phyloP scores from a whole-genome alignment of 2,888 invertebrate species.

The Agonopterix subpropinquella region DNA sequence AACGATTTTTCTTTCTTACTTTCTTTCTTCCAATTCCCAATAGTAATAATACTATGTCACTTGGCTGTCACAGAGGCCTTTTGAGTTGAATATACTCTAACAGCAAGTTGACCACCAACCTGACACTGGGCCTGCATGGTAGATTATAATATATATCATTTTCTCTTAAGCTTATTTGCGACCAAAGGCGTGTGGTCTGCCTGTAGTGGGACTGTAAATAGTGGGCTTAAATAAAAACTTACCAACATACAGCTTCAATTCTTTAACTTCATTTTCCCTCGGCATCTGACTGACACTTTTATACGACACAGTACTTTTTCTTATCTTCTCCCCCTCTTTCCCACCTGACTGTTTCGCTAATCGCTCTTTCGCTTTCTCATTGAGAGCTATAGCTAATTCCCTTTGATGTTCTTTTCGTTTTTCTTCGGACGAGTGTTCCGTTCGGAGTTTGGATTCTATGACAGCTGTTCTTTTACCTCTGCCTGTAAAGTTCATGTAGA shows the following conservation, averaged over 20 bases:
- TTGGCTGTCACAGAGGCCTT: too few species aligned
- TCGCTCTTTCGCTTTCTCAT: constrained; percentile 94
- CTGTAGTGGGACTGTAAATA: too few species aligned
- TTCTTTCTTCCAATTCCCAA: too few species aligned
- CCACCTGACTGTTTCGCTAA: constrained; percentile 91
- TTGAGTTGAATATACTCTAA: too few species aligned
- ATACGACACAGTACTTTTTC: constrained; percentile 97
- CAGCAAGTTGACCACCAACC: too few species aligned
- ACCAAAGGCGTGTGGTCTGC: too few species aligned
- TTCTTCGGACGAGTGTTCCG: constrained; percentile 97
- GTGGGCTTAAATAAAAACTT: constrained; percentile 41
- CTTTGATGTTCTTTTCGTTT: constrained; percentile 98
- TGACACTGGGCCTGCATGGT: too few species aligned
- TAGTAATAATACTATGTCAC: too few species aligned
- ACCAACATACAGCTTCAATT: constrained; percentile 96
- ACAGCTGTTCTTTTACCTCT: constrained; percentile 92
- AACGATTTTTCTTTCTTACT: too few species aligned
- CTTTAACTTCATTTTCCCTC: constrained; percentile 92
- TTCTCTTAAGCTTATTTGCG: too few species aligned
- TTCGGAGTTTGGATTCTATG: constrained; percentile 93
- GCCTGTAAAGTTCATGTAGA: constrained; percentile 40
- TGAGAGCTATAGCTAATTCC: constrained; percentile 91
- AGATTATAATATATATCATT: too few species aligned
- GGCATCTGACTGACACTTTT: constrained; percentile 95
- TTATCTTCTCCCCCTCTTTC: constrained; percentile 90